phyloP scores from a whole-genome alignment of 2,888 invertebrate species.

The Lymantria monacha region DNA sequence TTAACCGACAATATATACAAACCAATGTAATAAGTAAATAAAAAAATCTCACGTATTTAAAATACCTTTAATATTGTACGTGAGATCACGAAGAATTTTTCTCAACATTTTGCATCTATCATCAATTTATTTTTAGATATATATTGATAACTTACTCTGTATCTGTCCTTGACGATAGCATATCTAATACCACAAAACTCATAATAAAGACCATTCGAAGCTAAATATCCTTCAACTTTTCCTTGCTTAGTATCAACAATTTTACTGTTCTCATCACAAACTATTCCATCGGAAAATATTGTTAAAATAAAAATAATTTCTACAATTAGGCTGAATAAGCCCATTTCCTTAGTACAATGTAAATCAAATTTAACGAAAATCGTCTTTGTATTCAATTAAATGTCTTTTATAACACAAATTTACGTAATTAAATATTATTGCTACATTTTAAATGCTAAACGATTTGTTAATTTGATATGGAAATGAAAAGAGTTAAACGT shows the following conservation, averaged over 20 bases:
- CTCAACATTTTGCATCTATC: neutral
- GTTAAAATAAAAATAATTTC: constrained; percentile 36
- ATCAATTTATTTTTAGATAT: neutral
- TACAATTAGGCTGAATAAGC: constrained; percentile 25
- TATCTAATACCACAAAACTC: constrained; percentile 69
- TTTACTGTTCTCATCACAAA: constrained; percentile 42
- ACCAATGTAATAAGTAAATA: neutral
- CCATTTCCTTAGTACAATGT: constrained; percentile 32
- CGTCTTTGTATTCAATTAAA: constrained; percentile 17
- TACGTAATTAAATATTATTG: constrained; percentile 9
- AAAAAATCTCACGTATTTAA: neutral
- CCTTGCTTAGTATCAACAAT: constrained; percentile 64
- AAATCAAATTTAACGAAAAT: neutral
- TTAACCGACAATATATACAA: too few relatives aligned
- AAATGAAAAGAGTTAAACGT: neutral
- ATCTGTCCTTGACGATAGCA: constrained; percentile 50
- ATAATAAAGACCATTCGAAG: constrained; percentile 55
- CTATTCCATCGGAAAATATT: constrained; percentile 32
- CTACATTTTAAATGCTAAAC: constrained; percentile 6
- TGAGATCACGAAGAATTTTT: neutral
- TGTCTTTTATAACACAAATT: constrained; percentile 32
- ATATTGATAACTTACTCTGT: constrained; percentile 49
- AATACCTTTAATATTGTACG: neutral
- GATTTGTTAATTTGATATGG: constrained; percentile 22
- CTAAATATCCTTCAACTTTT: constrained; percentile 60